A percentile compares a stretch with the other conserved stretches of the same genome.
Conservation (phyloP, 1,140 invertebrate genomes). For the Drepana arcuata region DNA sequence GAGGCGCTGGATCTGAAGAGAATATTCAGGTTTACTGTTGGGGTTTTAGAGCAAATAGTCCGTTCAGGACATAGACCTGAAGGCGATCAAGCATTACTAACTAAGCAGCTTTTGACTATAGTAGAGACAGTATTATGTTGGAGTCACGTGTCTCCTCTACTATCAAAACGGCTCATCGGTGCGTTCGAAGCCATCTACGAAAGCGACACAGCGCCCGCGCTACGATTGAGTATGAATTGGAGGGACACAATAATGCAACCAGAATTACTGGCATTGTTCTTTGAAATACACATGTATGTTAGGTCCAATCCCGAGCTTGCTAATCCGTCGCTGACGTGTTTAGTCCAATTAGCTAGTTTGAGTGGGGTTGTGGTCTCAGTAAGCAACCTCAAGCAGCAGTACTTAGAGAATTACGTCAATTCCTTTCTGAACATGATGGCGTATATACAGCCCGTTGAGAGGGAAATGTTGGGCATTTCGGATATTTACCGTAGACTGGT, state of each 20-base stretch:
- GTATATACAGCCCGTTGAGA: constrained; percentile 75
- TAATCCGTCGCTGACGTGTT: constrained; percentile 83
- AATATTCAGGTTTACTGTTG: constrained; percentile 78
- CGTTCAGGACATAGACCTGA: constrained; percentile 67
- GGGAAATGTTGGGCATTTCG: constrained; percentile 78
- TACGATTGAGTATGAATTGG: constrained; percentile 79
- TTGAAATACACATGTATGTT: constrained; percentile 88
- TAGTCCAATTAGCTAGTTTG: constrained; percentile 83
- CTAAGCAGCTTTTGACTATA: constrained; percentile 80
- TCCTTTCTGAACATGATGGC: constrained; percentile 79
- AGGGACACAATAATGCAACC: constrained; percentile 83
- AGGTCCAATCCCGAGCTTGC: constrained; percentile 81
- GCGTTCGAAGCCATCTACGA: constrained; percentile 81
- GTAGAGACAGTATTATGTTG: constrained; percentile 83
- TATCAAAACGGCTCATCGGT: constrained; percentile 79
- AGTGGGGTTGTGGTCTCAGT: constrained; percentile 78
- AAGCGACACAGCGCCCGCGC: constrained; percentile 76
- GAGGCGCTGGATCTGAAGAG: constrained; percentile 84
- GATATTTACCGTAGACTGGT: constrained; percentile 77
- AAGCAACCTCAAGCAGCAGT: constrained; percentile 76
- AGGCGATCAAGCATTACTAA: constrained; percentile 62
- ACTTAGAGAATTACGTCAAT: constrained; percentile 80
- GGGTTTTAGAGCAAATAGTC: constrained; percentile 71
- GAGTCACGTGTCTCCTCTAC: constrained; percentile 78
- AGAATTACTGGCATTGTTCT: constrained; percentile 82